Base-by-base conservation (phyloP, 2,797 vertebrate genomes). In the Synaphobranchus kaupii region DNA sequence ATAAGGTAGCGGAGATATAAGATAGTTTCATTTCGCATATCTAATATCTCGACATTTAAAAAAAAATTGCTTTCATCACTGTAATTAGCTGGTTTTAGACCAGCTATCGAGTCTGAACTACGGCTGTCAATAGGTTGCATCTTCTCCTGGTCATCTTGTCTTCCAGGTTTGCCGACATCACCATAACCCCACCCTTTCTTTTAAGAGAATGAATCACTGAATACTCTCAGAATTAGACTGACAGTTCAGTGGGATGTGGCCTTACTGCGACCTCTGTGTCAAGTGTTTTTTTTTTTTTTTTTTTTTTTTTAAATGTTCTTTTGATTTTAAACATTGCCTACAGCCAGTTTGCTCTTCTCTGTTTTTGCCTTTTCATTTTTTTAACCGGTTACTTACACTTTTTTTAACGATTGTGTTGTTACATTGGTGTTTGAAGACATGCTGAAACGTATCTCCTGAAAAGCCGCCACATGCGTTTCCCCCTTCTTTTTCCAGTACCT, bases 161-260 rank as follows among this genome's bases (percentile, higher is more conserved):
- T 94, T 94, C 93, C 93, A 91, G 90, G 92, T 89, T 86, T 84
- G 50, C 73, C 82, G 56, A 58, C 47, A 39, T 87, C 88, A 91
- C 88, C 90, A 89, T 47, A 90, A 86, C 89, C 87, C 84, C 78
- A 82, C 87, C 47, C 71, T 90, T 63, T 63, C 54, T 63, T 87
- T 82, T 48, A 84, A 88, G 52, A 78, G n/a, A 82, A 63, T 52
- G 47, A 84, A 58, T n/a, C 58, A 85, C 86, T 84, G 85, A 86
- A 86, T 63, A 2, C 54, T 76, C 28, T 88, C 52, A 52, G 76
- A n/a, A 47, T 47, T 88, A 92, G 84, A 93, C 84, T 60, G 93
- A 95, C 91, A 91, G 93, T 93, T 94, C 92, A 92, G 93, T 94
- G 96, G 84, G 89, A 96, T 94, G 96, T 96, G 96, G 96, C 96